These are phyloP conservation scores for Paramormyrops hopkinsi DNA, from an alignment of 2,797 vertebrate species.

Conservation along the genomic window DNA sequence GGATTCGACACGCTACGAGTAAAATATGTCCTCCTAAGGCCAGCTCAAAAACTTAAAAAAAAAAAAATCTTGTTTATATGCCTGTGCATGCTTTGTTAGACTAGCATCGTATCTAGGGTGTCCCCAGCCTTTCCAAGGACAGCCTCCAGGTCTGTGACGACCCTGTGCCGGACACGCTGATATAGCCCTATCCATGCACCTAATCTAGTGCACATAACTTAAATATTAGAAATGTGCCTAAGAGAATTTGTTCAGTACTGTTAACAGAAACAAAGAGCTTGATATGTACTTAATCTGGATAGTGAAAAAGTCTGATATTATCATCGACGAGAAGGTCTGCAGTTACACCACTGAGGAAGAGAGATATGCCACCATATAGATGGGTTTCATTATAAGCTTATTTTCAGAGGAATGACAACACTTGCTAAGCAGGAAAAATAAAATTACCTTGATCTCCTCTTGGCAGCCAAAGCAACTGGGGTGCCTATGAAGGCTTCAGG, in stretches of 20 bases:
- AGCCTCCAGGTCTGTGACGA: background rate
- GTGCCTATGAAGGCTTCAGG: constrained; percentile 80
- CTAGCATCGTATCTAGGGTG: background rate
- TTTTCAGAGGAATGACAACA: background rate
- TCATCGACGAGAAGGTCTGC: background rate
- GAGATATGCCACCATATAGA: background rate
- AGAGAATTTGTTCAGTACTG: background rate
- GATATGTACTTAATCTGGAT: background rate
- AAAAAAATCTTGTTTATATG: background rate
- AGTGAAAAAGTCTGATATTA: background rate
- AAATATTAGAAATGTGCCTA: too few relatives aligned
- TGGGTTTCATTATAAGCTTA: background rate
- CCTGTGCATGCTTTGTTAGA: background rate
- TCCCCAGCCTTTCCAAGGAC: background rate
- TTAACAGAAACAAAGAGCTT: background rate
- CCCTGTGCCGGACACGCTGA: background rate
- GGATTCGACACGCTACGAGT: background rate
- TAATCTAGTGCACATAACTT: background rate
- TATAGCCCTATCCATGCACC: background rate
- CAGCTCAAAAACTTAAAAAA: background rate
- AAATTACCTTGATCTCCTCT: constrained; percentile 74
- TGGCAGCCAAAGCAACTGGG: constrained; percentile 68
- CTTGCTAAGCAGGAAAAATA: background rate
- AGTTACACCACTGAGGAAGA: background rate
- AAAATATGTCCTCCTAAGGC: background rate